Conservation (phyloP, 2,113 vertebrate genomes). For the Smithornis capensis region DNA sequence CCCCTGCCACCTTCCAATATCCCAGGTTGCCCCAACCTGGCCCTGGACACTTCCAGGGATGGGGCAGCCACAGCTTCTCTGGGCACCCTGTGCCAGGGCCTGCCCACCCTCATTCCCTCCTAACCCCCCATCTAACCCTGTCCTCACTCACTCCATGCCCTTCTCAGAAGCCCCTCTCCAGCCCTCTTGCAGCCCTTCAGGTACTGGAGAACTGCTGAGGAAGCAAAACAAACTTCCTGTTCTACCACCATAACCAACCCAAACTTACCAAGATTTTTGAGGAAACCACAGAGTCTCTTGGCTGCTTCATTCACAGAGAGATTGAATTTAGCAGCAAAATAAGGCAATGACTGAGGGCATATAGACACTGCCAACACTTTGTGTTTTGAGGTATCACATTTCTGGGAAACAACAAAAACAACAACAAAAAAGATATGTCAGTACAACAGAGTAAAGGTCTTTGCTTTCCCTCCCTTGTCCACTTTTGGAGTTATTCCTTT, state of each 20-base stretch:
- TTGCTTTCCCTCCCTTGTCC: neutral
- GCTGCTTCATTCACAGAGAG: slow-evolving; percentile 85
- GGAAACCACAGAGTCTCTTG: slow-evolving; percentile 89
- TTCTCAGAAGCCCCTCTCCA: neutral
- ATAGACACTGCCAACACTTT: slow-evolving; percentile 80
- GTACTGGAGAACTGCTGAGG: neutral
- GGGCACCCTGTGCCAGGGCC: neutral
- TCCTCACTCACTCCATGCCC: neutral
- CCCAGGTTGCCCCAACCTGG: neutral
- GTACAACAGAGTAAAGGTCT: neutral
- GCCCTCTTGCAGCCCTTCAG: neutral
- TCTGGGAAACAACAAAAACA: slow-evolving; percentile 62
- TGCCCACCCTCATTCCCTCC: neutral
- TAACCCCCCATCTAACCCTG: neutral
- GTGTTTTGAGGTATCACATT: slow-evolving; percentile 81
- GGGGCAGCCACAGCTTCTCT: neutral
- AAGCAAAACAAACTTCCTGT: neutral
- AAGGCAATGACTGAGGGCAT: slow-evolving; percentile 84
- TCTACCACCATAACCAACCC: neutral
- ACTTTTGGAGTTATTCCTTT: neutral
- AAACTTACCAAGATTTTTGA: slow-evolving; percentile 89
- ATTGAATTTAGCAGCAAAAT: slow-evolving; percentile 89
- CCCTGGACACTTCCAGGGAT: neutral
- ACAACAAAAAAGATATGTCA: neutral
- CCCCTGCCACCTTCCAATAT: neutral